Conservation (phyloP, 2,797 vertebrate genomes). For the Danio choprae region DNA sequence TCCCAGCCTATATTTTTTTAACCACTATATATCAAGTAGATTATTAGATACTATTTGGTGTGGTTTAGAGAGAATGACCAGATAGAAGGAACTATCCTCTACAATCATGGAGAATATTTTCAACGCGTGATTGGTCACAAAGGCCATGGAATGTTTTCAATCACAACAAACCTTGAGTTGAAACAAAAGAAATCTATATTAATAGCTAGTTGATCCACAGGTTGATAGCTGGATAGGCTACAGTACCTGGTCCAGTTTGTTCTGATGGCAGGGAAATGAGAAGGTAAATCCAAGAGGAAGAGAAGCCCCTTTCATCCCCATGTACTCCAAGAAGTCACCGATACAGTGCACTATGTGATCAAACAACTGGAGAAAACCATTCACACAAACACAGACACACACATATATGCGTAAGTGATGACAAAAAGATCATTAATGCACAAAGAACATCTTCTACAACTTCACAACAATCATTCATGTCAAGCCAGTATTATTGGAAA, state of each 20-base stretch:
- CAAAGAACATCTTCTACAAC: not conserved
- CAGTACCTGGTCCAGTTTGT: slow-evolving; percentile 87
- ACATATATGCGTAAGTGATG: not conserved
- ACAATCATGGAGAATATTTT: no score
- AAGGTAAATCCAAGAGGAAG: slow-evolving; percentile 96
- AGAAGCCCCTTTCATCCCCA: slow-evolving; percentile 90
- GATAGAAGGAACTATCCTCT: no score
- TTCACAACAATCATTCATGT: not conserved
- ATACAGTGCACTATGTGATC: slow-evolving; percentile 94
- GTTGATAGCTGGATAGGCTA: not conserved
- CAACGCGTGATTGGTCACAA: no score
- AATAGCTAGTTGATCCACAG: no score
- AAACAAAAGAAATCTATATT: not conserved
- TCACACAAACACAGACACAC: not conserved
- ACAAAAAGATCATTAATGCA: not conserved
- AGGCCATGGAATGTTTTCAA: no score
- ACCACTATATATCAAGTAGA: no score
- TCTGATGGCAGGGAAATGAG: slow-evolving; percentile 96
- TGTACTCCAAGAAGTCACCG: slow-evolving; percentile 92
- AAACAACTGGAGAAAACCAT: slow-evolving; percentile 83
- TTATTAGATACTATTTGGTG: no score
- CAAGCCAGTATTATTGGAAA: not conserved
- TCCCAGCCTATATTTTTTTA: no score
- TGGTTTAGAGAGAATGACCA: no score
- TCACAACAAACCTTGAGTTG: not conserved